Conservation (phyloP, 2,888 invertebrate genomes). For the Volucella zonaria region DNA sequence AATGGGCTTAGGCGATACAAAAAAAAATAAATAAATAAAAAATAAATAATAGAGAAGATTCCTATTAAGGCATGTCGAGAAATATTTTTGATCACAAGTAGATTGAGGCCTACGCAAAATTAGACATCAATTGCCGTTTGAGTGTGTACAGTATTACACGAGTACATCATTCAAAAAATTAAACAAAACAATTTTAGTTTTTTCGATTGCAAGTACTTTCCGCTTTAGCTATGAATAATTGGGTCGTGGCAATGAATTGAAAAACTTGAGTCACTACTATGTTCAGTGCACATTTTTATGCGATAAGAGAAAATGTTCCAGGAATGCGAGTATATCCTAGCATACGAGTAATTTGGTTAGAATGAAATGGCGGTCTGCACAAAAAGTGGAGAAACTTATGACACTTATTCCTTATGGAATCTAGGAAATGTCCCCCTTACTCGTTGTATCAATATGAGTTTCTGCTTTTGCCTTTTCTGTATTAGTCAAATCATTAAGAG, state of each 20-base stretch:
- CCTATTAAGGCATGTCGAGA: not conserved
- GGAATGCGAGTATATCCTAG: too few species aligned
- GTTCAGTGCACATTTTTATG: not conserved
- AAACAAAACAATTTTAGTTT: not conserved
- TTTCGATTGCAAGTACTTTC: constrained; percentile 13
- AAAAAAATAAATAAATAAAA: not conserved
- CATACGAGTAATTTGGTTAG: too few species aligned
- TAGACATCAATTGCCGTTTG: not conserved
- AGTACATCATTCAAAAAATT: constrained; percentile 21
- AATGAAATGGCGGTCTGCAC: too few species aligned
- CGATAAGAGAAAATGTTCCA: constrained; percentile 1
- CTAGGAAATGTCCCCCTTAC: too few species aligned
- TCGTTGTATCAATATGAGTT: too few species aligned
- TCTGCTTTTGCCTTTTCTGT: too few species aligned
- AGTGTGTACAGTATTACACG: too few species aligned
- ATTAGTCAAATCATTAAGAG: too few species aligned
- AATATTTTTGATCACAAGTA: not conserved
- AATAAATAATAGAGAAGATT: not conserved
- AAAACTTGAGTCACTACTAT: constrained; percentile 8
- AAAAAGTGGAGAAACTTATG: too few species aligned
- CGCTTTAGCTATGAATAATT: constrained; percentile 10
- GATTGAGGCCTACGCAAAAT: constrained; percentile 12
- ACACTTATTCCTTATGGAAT: too few species aligned
- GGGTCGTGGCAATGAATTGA: constrained; percentile 36
- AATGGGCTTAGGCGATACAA: not conserved